Percentiles rank a stretch among this genome's conserved stretches.
These are phyloP conservation scores for Mnemiopsis leidyi DNA, from an alignment of 37 sponge, comb jelly and placozoan genomes.

Conservation along the genomic window DNA sequence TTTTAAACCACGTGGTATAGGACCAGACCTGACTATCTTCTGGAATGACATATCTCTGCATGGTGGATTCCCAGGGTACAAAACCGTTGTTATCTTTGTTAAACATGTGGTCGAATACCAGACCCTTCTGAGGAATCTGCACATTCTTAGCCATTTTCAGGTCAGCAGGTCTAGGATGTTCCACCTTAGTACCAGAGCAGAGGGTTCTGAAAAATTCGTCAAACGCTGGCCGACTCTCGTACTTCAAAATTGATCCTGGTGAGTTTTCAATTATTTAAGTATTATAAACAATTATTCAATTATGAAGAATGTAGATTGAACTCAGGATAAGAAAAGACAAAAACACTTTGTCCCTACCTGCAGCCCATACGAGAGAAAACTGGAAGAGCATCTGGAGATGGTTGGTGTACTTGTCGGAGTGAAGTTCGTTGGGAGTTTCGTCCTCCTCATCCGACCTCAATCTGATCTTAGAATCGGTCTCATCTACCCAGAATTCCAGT, in stretches of 20 bases:
- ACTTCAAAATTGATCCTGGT: constrained; percentile 81
- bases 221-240: constrained; percentile 87
- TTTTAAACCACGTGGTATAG: background rate
- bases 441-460: constrained; percentile 63
- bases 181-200: constrained; percentile 82
- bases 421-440: constrained; percentile 24
- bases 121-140: constrained; percentile 56
- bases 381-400: constrained; percentile 86
- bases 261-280: background rate
- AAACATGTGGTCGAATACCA: constrained; percentile 48
- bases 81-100: constrained; percentile 37
- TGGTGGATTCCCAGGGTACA: constrained; percentile 57
- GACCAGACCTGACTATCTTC: constrained; percentile 11
- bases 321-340: too few relatives aligned
- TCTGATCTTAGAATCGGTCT: constrained; percentile 12
- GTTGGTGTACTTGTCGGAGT: constrained; percentile 66
- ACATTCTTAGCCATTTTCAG: constrained; percentile 85
- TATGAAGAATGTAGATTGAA: too few relatives aligned
- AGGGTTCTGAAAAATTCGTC: constrained; percentile 91
- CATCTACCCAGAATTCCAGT: constrained; percentile 62
- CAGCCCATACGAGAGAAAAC: constrained; percentile 92
- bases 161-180: constrained; percentile 76
- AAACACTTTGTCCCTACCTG: too few relatives aligned
- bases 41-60: background rate
- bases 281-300: too few relatives aligned